These are phyloP conservation scores for Crypturellus tataupa DNA, from an alignment of 2,797 vertebrate species.

Conservation along the genomic window DNA sequence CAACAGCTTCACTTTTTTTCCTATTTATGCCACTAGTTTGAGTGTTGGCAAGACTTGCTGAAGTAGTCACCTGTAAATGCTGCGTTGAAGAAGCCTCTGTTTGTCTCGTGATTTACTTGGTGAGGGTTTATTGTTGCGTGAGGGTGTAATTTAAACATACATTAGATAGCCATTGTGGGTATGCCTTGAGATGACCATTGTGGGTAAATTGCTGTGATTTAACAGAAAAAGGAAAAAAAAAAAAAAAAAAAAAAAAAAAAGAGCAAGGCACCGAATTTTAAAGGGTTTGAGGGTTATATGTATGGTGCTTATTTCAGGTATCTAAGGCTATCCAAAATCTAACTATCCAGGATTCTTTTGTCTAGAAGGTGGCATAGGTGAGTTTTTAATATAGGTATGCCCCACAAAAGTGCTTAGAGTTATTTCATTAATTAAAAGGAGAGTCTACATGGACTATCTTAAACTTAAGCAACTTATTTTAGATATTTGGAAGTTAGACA, in stretches of 20 bases:
- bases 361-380: not conserved
- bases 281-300: not conserved
- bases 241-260: not conserved
- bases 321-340: not conserved
- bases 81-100: not conserved
- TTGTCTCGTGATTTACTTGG: not conserved
- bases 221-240: not conserved
- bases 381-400: not conserved
- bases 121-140: not conserved
- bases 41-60: not conserved
- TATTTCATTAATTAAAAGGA: not conserved
- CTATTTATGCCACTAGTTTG: not conserved
- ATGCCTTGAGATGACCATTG: not conserved
- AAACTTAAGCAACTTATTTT: not conserved
- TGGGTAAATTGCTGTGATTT: not conserved
- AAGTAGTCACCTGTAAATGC: not conserved
- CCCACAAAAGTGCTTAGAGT: not conserved
- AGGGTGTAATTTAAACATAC: too few species aligned
- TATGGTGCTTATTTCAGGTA: not conserved
- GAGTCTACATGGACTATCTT: not conserved
- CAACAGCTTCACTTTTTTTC: not conserved
- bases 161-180: not conserved
- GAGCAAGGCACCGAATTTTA: not conserved
- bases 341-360: not conserved
- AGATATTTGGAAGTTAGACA: not conserved